These are phyloP conservation scores for Nemurella pictetii DNA, from an alignment of 2,888 invertebrate species.

Conservation along the genomic window DNA sequence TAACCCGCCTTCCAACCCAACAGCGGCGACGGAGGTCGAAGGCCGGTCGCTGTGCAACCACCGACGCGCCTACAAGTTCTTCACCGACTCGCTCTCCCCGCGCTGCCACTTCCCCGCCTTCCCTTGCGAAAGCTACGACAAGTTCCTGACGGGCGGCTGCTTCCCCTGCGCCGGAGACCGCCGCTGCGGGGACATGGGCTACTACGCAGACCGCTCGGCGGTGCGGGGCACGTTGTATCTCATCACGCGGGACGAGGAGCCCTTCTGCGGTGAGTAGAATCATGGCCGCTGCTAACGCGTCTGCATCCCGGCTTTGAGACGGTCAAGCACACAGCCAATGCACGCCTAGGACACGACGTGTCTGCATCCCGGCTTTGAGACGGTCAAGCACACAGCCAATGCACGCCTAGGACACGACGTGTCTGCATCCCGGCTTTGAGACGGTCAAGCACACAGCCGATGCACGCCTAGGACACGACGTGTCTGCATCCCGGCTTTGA, in stretches of 20 bases:
- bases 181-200: constrained; percentile 89
- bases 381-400: too few species aligned
- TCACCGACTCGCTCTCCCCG: constrained; percentile 90
- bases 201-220: constrained; percentile 79
- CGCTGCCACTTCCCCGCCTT: constrained; percentile 91
- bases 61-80: constrained; percentile 89
- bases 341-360: too few species aligned
- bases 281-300: too few species aligned
- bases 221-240: constrained; percentile 84
- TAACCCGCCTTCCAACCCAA: too few species aligned
- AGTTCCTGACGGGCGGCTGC: constrained; percentile 77
- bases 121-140: constrained; percentile 82
- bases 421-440: too few species aligned
- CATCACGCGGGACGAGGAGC: constrained; percentile 86
- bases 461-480: too few species aligned
- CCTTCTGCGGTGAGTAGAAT: constrained; percentile 87
- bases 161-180: constrained; percentile 66
- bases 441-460: too few species aligned
- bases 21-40: constrained; percentile 72
- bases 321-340: too few species aligned
- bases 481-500: too few species aligned
- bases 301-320: too few species aligned
- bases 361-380: too few species aligned
- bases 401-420: too few species aligned
- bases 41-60: constrained; percentile 92